A percentile compares a stretch with the other conserved stretches of the same genome.
These are phyloP conservation scores for Lasioglossum morio DNA, from an alignment of 2,888 invertebrate genomes.

Conservation along the genomic window DNA sequence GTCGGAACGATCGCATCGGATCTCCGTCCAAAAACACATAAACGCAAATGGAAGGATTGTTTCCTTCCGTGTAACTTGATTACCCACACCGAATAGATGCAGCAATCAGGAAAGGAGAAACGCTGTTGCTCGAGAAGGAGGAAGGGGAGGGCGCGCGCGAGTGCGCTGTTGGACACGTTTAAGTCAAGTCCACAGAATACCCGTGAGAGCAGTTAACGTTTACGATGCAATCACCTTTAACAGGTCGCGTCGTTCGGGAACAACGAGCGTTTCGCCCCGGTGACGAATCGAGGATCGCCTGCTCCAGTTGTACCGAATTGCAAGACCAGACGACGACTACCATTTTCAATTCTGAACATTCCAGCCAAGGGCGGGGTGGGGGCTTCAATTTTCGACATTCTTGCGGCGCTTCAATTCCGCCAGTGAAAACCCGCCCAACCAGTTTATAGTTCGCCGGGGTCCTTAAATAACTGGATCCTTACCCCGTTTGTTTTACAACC, in stretches of 20 bases:
- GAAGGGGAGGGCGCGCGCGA: not conserved
- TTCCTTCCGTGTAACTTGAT: slow-evolving; percentile 70
- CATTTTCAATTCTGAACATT: slow-evolving; percentile 17
- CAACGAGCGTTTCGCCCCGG: slow-evolving; percentile 21
- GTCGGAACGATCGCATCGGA: slow-evolving; percentile 17
- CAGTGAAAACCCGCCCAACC: not conserved
- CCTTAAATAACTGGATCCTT: not conserved
- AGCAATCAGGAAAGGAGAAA: slow-evolving; percentile 69
- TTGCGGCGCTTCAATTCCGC: not conserved
- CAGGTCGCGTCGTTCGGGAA: slow-evolving; percentile 51
- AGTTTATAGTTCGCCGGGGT: not conserved
- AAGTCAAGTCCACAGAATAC: slow-evolving; percentile 70
- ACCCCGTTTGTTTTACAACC: not conserved
- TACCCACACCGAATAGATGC: slow-evolving; percentile 71
- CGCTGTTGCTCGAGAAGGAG: slow-evolving; percentile 14
- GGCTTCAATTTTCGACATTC: not conserved
- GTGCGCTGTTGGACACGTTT: slow-evolving; percentile 69
- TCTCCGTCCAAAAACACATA: slow-evolving; percentile 37
- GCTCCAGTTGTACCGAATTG: not conserved
- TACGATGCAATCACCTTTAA: slow-evolving; percentile 76
- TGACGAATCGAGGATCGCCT: slow-evolving; percentile 36
- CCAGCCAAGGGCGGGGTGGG: not conserved
- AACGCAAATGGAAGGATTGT: slow-evolving; percentile 52
- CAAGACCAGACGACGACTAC: not conserved
- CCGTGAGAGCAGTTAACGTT: slow-evolving; percentile 74